Evolutionary conservation across 1,140 invertebrate genomes (phyloP).

Genomic region (Micrasema minimum): DNA sequence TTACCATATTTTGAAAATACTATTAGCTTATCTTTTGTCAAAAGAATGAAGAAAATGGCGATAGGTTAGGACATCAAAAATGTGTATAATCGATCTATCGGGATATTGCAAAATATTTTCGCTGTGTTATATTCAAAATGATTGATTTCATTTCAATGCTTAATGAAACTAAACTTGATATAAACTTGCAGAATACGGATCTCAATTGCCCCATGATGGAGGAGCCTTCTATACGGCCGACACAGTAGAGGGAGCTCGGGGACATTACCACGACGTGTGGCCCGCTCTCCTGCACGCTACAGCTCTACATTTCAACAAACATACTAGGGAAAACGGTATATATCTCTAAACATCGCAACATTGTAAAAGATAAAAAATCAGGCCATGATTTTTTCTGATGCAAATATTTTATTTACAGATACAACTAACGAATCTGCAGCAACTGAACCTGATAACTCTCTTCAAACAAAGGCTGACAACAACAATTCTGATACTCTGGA

Average conservation of each 20-base stretch:
- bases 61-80: no score
- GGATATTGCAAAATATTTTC: no score
- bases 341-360: background rate
- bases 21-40: no score
- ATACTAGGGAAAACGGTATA: conserved; percentile 41
- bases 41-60: no score
- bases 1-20: no score
- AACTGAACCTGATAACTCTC: conserved; percentile 52
- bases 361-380: no score
- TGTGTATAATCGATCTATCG: no score
- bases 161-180: no score
- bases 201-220: conserved; percentile 93
- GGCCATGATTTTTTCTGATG: background rate
- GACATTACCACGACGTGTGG: conserved; percentile 93
- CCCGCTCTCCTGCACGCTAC: conserved; percentile 94
- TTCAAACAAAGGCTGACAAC: conserved; percentile 63
- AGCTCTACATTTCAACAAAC: conserved; percentile 74
- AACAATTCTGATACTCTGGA: conserved; percentile 67
- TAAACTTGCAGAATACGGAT: conserved; percentile 81
- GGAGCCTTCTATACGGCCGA: conserved; percentile 98
- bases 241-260: conserved; percentile 91
- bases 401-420: background rate
- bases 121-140: no score
- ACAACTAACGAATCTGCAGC: conserved; percentile 51
- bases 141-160: no score